Percentiles rank a stretch among this genome's conserved stretches.
Evolutionary conservation across 2,888 invertebrate species (phyloP).

Genomic region (Labia minor): DNA sequence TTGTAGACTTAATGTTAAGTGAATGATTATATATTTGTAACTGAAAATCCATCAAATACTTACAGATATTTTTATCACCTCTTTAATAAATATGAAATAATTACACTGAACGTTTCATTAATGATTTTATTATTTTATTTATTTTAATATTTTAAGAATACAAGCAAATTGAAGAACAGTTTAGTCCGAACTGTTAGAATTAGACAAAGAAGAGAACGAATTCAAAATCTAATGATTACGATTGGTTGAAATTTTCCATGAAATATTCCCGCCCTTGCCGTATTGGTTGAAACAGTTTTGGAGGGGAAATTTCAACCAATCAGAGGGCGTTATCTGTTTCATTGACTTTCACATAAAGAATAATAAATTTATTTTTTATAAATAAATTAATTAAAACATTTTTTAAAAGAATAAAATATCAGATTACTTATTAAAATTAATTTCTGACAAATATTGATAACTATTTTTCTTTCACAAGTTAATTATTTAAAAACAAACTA

Average conservation of each 20-base stretch:
- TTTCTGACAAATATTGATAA: no score
- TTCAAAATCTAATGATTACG: slow-evolving; percentile 40
- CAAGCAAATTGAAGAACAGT: not conserved
- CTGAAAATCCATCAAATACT: not conserved
- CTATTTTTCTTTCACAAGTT: no score
- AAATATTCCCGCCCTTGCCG: slow-evolving; percentile 35
- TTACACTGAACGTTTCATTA: not conserved
- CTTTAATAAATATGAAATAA: not conserved
- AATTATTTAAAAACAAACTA: no score
- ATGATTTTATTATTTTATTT: not conserved
- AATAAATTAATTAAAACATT: not conserved
- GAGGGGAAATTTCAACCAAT: not conserved
- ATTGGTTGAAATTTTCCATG: slow-evolving; percentile 45
- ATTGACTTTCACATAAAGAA: not conserved
- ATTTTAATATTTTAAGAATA: not conserved
- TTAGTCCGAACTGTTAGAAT: slow-evolving; percentile 20
- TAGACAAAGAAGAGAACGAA: slow-evolving; percentile 46
- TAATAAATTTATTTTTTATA: not conserved
- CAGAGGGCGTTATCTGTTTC: not conserved
- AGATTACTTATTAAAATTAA: no score
- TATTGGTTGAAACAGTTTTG: slow-evolving; percentile 38
- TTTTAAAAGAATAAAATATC: no score
- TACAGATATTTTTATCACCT: not conserved
- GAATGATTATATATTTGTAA: not conserved
- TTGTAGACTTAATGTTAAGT: not conserved